Evolutionary conservation across 2,113 vertebrate species (phyloP), one percentile per base, ranked within the genome.

Genomic region (Dipodomys ordii): DNA sequence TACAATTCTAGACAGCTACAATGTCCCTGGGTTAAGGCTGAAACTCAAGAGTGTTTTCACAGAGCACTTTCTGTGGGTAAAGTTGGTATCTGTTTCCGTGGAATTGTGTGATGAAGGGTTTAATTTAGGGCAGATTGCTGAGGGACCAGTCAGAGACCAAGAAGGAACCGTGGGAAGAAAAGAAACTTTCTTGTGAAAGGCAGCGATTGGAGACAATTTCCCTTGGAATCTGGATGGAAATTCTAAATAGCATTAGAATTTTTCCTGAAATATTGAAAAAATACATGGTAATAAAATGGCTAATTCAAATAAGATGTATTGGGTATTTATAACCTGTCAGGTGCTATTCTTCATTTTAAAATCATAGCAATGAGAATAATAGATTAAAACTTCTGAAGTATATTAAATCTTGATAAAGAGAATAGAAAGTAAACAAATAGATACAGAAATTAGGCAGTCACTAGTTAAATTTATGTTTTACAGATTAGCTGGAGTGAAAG

Each of bases 401-500:
- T 19, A 53, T n/a, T 68, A 83, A 49, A 67, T 62, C 12, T 12
- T 80, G 78, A 3, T 83, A 4, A 25, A 89, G 25, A 74, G 10
- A 71, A 72, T 67, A 80, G 25, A 30, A 82, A 96, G 79, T 84
- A 81, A 73, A 87, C 16, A 95, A 64, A 64, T 84, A 67, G 22
- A 78, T 68, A 62, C 68, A 83, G 2, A 93, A 89, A 68, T 83
- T 83, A 39, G 65, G 16, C 30, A 68, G 35, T 64, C 25, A 86
- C 68, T 60, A 18, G 67, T n/a, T 80, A 60, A 88, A 81, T 0
- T 93, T 5, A 35, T 64, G 93, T 80, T 90, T 57, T 94, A 62
- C 23, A 87, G n/a, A 0, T 20, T 6, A 74, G 16, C 9, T 74
- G n/a, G 12, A 53, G 16, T 19, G 8, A 79, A 9, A 0, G 4